Percentiles rank a stretch among this genome's conserved stretches.
Conservation (phyloP, 2,888 invertebrate species). For the Branchellion lobata region DNA sequence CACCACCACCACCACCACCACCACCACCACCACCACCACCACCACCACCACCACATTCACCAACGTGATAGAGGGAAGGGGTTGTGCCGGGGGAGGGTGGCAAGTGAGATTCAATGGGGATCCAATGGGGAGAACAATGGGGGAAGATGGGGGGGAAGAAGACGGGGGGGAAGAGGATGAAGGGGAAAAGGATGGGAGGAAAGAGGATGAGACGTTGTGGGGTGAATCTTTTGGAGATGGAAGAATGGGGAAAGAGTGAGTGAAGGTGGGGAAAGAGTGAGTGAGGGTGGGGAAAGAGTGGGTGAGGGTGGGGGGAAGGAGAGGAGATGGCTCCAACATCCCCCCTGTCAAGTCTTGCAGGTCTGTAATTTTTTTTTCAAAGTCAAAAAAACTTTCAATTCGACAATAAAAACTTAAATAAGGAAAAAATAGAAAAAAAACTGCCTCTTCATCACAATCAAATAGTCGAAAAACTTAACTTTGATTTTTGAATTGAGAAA, state of each 20-base stretch:
- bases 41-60: not conserved
- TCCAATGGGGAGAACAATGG: not conserved
- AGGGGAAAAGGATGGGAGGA: too few relatives aligned
- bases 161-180: too few relatives aligned
- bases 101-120: not conserved
- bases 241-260: too few relatives aligned
- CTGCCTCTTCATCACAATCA: too few relatives aligned
- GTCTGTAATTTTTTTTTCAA: not conserved
- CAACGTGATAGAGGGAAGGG: not conserved
- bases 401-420: too few relatives aligned
- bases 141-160: not conserved
- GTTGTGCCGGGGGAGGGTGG: not conserved
- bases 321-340: not conserved
- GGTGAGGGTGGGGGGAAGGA: not conserved
- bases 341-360: constrained; percentile 5
- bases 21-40: not conserved
- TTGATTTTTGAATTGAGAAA: too few relatives aligned
- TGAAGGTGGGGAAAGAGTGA: too few relatives aligned
- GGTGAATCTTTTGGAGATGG: not conserved
- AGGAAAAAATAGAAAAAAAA: too few relatives aligned
- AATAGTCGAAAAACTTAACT: too few relatives aligned
- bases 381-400: too few relatives aligned
- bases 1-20: too few relatives aligned
- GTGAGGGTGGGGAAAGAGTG: too few relatives aligned
- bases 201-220: not conserved